These are phyloP conservation scores for Vidua macroura DNA, from an alignment of 2,113 vertebrate genomes.

Conservation along the genomic window DNA sequence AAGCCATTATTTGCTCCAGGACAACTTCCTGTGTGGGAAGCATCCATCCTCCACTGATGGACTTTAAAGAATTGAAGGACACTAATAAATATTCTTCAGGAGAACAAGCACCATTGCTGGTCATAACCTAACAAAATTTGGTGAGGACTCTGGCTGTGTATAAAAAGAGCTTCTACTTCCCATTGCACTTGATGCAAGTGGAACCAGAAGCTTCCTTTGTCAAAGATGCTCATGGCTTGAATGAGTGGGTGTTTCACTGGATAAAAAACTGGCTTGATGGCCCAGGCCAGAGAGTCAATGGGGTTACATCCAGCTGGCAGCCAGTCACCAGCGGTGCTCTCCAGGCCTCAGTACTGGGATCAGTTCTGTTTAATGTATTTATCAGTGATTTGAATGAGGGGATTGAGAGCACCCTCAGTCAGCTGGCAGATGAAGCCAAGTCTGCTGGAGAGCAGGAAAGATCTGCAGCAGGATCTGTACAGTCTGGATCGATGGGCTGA, in stretches of 20 bases:
- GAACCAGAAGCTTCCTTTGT: background rate
- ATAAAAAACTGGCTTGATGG: background rate
- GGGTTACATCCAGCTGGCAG: background rate
- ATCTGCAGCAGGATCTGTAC: background rate
- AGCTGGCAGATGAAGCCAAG: background rate
- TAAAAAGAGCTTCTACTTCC: background rate
- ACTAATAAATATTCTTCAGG: background rate
- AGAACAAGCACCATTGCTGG: background rate
- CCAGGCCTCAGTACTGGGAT: background rate
- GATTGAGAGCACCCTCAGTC: background rate
- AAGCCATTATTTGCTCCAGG: background rate
- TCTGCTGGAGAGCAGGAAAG: background rate
- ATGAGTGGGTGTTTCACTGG: background rate
- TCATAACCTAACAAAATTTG: background rate
- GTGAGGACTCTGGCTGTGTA: background rate
- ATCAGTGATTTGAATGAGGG: background rate
- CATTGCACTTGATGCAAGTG: background rate
- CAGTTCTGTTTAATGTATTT: background rate
- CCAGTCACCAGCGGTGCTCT: background rate
- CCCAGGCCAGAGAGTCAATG: background rate
- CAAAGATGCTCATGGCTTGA: background rate
- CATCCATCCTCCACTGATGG: background rate
- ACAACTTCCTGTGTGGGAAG: background rate
- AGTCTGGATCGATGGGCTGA: background rate
- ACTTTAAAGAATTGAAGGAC: background rate